Conservation (phyloP, 2,113 vertebrate species). For the Copsychus sechellarum region DNA sequence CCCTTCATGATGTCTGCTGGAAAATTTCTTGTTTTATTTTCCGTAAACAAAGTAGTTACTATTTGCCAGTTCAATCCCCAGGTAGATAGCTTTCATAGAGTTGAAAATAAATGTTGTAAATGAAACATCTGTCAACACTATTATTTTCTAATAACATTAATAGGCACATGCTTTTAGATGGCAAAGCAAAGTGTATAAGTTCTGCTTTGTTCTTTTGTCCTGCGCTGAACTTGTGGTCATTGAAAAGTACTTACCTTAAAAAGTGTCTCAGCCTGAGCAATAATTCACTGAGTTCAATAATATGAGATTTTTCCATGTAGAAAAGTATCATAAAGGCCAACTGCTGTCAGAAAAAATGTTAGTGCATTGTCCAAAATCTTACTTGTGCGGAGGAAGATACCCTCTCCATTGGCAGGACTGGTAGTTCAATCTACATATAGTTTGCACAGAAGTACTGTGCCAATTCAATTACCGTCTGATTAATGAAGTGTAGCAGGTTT, state of each 20-base stretch:
- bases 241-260: conserved; percentile 32
- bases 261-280: background rate
- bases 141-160: conserved; percentile 81
- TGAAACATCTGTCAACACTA: conserved; percentile 74
- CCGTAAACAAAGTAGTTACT: conserved; percentile 28
- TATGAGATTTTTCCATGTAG: background rate
- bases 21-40: conserved; percentile 54
- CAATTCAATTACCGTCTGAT: conserved; percentile 85
- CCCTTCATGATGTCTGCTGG: conserved; percentile 9
- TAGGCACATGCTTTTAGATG: conserved; percentile 73
- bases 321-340: background rate
- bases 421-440: conserved; percentile 74
- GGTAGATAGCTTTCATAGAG: conserved; percentile 69
- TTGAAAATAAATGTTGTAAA: conserved; percentile 75
- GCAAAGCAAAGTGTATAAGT: conserved; percentile 43
- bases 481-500: conserved; percentile 83
- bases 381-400: conserved; percentile 34
- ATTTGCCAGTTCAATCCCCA: conserved; percentile 70
- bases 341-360: conserved; percentile 10
- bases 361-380: conserved; percentile 10
- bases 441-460: conserved; percentile 78
- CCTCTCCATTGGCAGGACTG: conserved; percentile 62
- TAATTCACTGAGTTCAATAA: background rate
- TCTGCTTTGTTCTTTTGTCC: conserved; percentile 54
- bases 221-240: conserved; percentile 19